A percentile compares a stretch with the other conserved stretches of the same genome.
Conservation (phyloP, 2,797 vertebrate species). For the Antennarius maculatus region DNA sequence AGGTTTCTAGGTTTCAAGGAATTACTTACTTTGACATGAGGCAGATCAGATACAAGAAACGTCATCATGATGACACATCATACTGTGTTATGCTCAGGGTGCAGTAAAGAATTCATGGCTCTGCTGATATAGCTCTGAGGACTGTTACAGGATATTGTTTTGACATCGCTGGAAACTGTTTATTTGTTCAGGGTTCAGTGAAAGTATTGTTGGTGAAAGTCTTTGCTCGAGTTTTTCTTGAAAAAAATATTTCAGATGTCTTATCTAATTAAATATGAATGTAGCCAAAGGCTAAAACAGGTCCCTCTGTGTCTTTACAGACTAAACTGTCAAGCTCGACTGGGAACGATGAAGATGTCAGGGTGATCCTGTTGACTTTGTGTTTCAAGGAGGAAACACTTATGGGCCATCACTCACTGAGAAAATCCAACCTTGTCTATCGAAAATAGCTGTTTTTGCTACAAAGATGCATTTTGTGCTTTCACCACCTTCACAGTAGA, state of each 20-base stretch:
- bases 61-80: too few species aligned
- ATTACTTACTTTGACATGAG: too few species aligned
- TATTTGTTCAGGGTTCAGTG: too few species aligned
- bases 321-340: not conserved
- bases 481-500: conserved; percentile 2
- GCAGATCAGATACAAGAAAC: too few species aligned
- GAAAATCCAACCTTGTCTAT: not conserved
- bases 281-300: not conserved
- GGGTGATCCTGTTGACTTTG: not conserved
- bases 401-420: not conserved
- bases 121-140: too few species aligned
- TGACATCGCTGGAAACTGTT: too few species aligned
- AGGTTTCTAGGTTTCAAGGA: too few species aligned
- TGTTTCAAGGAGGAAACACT: not conserved
- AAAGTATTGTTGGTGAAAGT: too few species aligned
- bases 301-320: not conserved
- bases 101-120: too few species aligned
- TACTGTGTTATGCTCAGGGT: too few species aligned
- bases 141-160: too few species aligned
- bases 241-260: not conserved
- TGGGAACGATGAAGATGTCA: not conserved
- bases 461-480: not conserved
- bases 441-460: not conserved
- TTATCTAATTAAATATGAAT: not conserved
- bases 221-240: too few species aligned